These are phyloP conservation scores for Brienomyrus brachyistius DNA, from an alignment of 2,113 vertebrate genomes.

Conservation along the genomic window DNA sequence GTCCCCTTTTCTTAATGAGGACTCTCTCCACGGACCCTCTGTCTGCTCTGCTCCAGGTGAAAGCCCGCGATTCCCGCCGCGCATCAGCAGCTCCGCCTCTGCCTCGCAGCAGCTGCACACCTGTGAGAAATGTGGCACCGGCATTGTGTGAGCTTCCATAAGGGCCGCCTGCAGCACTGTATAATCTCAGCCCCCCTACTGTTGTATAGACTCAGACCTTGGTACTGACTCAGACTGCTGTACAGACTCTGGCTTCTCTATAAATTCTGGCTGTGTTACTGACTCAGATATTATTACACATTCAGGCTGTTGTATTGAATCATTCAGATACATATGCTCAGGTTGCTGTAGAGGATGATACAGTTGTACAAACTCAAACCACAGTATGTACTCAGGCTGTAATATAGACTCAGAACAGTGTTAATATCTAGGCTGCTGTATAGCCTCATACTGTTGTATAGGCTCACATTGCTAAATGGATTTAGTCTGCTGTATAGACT, in stretches of 20 bases:
- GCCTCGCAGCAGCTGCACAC: constrained; percentile 60
- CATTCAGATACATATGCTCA: background rate
- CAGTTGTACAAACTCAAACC: background rate
- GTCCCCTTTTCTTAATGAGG: background rate
- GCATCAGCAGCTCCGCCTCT: constrained; percentile 31
- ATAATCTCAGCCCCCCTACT: background rate
- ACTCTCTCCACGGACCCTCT: background rate
- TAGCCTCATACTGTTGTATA: background rate
- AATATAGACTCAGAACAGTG: background rate
- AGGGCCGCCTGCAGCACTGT: background rate
- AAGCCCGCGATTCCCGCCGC: background rate
- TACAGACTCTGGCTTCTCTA: background rate
- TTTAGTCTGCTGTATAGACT: background rate
- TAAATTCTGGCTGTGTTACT: background rate
- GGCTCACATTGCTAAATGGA: background rate
- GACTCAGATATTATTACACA: background rate
- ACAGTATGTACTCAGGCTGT: background rate
- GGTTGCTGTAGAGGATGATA: background rate
- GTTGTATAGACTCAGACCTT: background rate
- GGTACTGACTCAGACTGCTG: background rate
- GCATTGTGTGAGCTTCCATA: constrained; percentile 73
- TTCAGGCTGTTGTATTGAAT: background rate
- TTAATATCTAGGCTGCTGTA: background rate
- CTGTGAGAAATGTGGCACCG: constrained; percentile 79
- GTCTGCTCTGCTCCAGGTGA: background rate